Evolutionary conservation across 1,140 invertebrate species (phyloP).

Genomic region (Formica exsecta): DNA sequence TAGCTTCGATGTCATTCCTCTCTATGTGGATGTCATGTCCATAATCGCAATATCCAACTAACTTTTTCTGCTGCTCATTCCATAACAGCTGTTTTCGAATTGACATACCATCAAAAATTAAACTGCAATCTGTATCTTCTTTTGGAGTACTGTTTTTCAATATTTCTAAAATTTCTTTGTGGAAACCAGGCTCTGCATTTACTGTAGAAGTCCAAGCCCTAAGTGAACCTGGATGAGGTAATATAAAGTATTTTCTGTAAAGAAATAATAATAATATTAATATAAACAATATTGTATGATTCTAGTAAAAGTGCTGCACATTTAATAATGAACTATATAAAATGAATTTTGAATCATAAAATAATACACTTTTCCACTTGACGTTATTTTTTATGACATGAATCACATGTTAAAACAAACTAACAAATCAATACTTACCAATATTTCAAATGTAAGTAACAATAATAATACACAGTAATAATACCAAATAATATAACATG

Average conservation of each 20-base stretch:
- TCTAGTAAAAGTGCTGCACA: too few species aligned
- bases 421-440: too few species aligned
- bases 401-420: too few species aligned
- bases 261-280: constrained; percentile 1
- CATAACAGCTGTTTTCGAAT: not conserved
- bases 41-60: not conserved
- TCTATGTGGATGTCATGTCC: not conserved
- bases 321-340: too few species aligned
- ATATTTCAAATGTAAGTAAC: too few species aligned
- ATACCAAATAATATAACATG: too few species aligned
- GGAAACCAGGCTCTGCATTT: not conserved
- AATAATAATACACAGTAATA: too few species aligned
- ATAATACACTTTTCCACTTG: too few species aligned
- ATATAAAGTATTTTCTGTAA: not conserved
- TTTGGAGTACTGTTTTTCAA: not conserved
- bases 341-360: too few species aligned
- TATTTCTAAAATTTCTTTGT: not conserved
- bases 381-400: too few species aligned
- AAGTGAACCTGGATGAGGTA: not conserved
- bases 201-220: not conserved
- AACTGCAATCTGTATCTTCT: not conserved
- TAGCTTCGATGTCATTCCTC: not conserved
- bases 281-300: too few species aligned
- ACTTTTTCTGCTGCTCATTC: not conserved
- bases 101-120: not conserved